Base-by-base conservation (phyloP, 2,113 vertebrate species). In the Phylloscopus trochilus region DNA sequence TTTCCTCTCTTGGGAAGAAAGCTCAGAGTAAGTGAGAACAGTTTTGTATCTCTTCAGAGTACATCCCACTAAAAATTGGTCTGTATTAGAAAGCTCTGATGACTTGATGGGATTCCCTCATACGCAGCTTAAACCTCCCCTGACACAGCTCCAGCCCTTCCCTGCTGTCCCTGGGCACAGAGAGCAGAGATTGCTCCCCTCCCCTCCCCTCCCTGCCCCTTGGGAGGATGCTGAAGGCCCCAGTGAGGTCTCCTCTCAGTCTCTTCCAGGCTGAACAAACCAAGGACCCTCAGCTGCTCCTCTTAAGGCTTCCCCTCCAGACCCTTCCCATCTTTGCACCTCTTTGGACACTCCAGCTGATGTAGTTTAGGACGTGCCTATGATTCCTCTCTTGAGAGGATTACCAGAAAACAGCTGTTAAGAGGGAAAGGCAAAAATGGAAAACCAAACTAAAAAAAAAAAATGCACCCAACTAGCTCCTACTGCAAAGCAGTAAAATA, bases 321-420 rank as follows among this genome's bases (percentile, higher is more conserved):
- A 21, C 33, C 46, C 21, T 31, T 35, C n/a, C 8, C 20, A 11
- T 21, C 55, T 47, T 1, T 46, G n/a, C 15, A 62, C 21, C 63
- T 31, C 41, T 43, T 35, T 47, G 70, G 72, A 15, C 18, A 2
- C 47, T 69, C 17, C 56, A 20, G 41, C 6, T 35, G 28, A 14
- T 63, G 12, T 5, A 18, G 46, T 60, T 79, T 5, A 55, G 53
- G 21, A 41, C 1, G 0, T 88, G 47, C 27, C 30, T 77, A 0
- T 46, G 69, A 46, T 76, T 90, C 7, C 19, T 82, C 13, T 63
- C 3, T 43, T 51, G 60, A 41, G 39, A 86, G 12, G 77, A 64
- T 43, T 60, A 66, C 37, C 43, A 59, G 24, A 69, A 90, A 53
- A 52, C 30, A 64, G 9, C 16, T 81, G 12, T 33, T 62, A 43